Percentiles rank a stretch among this genome's conserved stretches.
phyloP scores from a whole-genome alignment of 2,888 invertebrate genomes.

The Apodemia zela region DNA sequence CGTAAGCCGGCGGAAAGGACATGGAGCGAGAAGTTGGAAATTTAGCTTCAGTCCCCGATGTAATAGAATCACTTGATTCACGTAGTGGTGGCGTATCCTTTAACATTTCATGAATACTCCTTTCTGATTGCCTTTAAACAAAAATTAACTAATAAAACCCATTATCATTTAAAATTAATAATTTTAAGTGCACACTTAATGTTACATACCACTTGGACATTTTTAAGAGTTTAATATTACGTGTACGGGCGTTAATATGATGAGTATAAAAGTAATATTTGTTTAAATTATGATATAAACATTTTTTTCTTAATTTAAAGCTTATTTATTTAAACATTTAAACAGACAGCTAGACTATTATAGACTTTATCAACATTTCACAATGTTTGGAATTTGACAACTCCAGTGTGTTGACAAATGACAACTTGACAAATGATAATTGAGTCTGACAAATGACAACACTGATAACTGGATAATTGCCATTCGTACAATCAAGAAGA shows the following conservation, averaged over 20 bases:
- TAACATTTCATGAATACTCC: constrained; percentile 92
- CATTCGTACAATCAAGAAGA: no score
- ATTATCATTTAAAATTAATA: not conserved
- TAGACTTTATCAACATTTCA: not conserved
- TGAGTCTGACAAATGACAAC: no score
- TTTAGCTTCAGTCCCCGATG: constrained; percentile 86
- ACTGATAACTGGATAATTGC: no score
- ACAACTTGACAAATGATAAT: not conserved
- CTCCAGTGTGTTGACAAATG: not conserved
- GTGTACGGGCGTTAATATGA: not conserved
- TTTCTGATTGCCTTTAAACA: constrained; percentile 75
- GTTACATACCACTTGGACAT: constrained; percentile 66
- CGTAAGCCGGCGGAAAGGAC: constrained; percentile 86
- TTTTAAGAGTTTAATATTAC: constrained; percentile 27
- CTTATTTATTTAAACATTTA: not conserved
- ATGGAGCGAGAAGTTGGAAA: constrained; percentile 84
- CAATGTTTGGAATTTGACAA: not conserved
- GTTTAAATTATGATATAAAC: not conserved
- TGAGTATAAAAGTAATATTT: not conserved
- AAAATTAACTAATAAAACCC: not conserved
- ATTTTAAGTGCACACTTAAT: constrained; percentile 10
- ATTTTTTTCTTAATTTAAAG: constrained; percentile 3
- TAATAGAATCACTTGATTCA: constrained; percentile 87
- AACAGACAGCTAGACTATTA: not conserved
- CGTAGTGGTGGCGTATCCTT: constrained; percentile 90